Base-by-base conservation (phyloP, 2,797 vertebrate species). In the Bradypus variegatus region DNA sequence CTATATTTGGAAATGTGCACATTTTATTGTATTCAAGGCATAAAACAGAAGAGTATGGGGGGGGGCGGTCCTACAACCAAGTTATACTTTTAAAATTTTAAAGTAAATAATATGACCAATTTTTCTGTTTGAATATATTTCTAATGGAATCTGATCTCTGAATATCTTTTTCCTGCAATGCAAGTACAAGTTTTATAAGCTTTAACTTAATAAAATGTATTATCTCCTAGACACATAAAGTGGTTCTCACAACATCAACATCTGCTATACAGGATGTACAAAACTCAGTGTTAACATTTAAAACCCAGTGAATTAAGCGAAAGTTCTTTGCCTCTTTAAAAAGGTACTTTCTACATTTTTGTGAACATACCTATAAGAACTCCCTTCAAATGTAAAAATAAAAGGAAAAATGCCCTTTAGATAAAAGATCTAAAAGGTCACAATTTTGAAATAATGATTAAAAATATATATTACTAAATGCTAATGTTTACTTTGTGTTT, bases 51-150 rank as follows among this genome's bases (percentile, higher is more conserved):
- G 31, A 60, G 5, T 13, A 48, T 69, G 80, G 69, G 50, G 45
- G 80, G 50, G 45, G 60, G 6, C 14, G 13, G 29, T 78, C 80
- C 48, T 82, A 89, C 8, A 89, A n/a, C 9, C 60, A 91, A 96
- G 81, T 94, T 93, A 92, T 95, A 88, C 91, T 93, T 94, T 92
- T 45, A 55, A 97, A 96, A 97, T 55, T 88, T 85, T 93, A 96
- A 95, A 86, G 65, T 2, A 10, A 94, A 90, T 69, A 80, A 90
- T 72, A 93, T 23, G 21, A 95, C 77, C 85, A 91, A 91, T 96
- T 97, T 96, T 95, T 92, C 95, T 92, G 94, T 95, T 89, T 96
- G 77, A 58, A 91, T 96, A 95, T 91, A 91, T 60, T 95, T 93
- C 91, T 90, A 89, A 91, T 89, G 81, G 58, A 89, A 87, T n/a